Conservation (phyloP, 2,797 vertebrate species). For the Momotus momota region DNA sequence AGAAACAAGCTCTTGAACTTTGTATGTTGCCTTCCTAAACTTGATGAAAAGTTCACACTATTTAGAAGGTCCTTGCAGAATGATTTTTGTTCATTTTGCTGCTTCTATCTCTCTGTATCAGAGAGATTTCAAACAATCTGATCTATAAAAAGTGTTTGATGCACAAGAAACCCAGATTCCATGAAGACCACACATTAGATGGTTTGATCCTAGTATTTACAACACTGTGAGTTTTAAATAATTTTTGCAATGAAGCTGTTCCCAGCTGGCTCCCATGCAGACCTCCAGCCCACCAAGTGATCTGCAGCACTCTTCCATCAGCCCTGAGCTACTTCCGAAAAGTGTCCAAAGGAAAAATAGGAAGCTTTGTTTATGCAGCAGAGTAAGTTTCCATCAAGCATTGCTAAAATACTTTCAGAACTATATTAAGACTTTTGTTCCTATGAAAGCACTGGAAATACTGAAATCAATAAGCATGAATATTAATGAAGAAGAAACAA, state of each 20-base stretch:
- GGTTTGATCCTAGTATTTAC: background rate
- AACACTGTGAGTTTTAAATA: background rate
- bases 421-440: constrained; percentile 1
- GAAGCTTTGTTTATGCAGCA: background rate
- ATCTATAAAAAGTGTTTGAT: background rate
- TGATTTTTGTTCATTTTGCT: background rate
- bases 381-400: background rate
- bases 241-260: background rate
- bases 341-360: background rate
- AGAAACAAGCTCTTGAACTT: background rate
- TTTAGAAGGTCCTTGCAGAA: background rate
- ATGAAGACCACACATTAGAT: background rate
- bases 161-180: background rate
- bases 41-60: background rate
- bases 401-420: constrained; percentile 27
- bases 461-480: background rate
- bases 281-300: background rate
- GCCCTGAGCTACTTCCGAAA: background rate
- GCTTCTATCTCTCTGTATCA: background rate
- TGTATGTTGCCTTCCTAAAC: background rate
- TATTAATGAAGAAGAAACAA: constrained; percentile 11
- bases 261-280: background rate
- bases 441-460: constrained; percentile 1
- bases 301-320: background rate
- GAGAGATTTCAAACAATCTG: background rate